Conservation (phyloP, 2,113 vertebrate genomes). For the Cyrtonyx montezumae region DNA sequence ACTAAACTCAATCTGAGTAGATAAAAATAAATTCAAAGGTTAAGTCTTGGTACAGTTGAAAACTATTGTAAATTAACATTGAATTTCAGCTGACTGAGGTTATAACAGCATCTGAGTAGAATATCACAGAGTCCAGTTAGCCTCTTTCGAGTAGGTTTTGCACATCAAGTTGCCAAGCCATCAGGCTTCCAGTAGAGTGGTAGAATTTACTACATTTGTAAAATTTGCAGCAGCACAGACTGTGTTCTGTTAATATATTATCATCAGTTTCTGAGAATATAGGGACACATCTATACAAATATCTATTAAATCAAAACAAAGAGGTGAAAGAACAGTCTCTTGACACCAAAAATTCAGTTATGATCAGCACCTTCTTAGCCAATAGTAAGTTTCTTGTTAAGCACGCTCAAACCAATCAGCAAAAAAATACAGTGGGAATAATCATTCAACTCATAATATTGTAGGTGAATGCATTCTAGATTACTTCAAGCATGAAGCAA, state of each 20-base stretch:
- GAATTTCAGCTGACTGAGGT: not conserved
- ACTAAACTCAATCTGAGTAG: not conserved
- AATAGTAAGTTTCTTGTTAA: not conserved
- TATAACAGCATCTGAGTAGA: not conserved
- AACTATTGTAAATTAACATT: not conserved
- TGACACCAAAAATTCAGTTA: not conserved
- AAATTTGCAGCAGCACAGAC: not conserved
- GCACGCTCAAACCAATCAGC: not conserved
- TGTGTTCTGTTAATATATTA: not conserved
- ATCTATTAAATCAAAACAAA: not conserved
- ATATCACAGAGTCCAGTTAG: not conserved
- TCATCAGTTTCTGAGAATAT: not conserved
- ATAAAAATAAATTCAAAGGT: not conserved
- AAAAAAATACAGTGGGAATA: not conserved
- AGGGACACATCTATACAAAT: not conserved
- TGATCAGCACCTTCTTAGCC: not conserved
- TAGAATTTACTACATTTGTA: not conserved
- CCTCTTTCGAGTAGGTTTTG: not conserved
- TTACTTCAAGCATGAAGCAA: not conserved
- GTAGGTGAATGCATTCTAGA: fast-evolving
- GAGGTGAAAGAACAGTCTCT: fast-evolving
- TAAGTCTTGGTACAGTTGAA: not conserved
- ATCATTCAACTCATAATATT: not conserved
- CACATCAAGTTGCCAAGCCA: not conserved
- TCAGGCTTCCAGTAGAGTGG: not conserved